Percentiles rank a stretch among this genome's conserved stretches.
Conservation (phyloP, 2,113 vertebrate species). For the Eptesicus fuscus region DNA sequence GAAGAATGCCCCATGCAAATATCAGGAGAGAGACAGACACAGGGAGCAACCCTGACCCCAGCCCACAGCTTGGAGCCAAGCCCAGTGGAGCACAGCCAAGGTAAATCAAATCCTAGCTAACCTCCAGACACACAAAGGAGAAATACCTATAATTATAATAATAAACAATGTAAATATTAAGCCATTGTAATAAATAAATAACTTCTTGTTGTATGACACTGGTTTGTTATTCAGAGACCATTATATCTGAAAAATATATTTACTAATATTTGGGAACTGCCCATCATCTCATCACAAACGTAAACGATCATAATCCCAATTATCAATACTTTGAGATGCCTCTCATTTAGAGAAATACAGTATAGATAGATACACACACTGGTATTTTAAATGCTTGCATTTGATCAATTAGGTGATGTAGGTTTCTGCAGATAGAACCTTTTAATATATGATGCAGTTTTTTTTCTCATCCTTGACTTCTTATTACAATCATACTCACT, state of each 20-base stretch:
- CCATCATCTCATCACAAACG: background rate
- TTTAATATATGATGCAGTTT: background rate
- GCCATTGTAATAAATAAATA: background rate
- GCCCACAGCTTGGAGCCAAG: background rate
- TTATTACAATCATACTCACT: background rate
- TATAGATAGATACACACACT: background rate
- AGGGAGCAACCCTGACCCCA: background rate
- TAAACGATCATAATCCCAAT: background rate
- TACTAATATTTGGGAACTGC: background rate
- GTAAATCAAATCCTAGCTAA: background rate
- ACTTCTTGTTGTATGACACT: background rate
- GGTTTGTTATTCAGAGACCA: background rate
- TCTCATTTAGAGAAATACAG: background rate
- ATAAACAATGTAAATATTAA: background rate
- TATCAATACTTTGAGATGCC: background rate
- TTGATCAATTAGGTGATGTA: background rate
- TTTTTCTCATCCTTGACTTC: background rate
- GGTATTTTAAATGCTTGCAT: background rate
- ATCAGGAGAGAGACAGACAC: background rate
- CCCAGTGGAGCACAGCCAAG: background rate
- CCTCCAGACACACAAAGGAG: background rate
- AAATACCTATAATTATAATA: background rate
- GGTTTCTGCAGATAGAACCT: background rate
- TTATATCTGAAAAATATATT: background rate
- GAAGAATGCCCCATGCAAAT: background rate